These are phyloP conservation scores for Tylochromis polylepis DNA, from an alignment of 2,113 vertebrate species.

Conservation along the genomic window DNA sequence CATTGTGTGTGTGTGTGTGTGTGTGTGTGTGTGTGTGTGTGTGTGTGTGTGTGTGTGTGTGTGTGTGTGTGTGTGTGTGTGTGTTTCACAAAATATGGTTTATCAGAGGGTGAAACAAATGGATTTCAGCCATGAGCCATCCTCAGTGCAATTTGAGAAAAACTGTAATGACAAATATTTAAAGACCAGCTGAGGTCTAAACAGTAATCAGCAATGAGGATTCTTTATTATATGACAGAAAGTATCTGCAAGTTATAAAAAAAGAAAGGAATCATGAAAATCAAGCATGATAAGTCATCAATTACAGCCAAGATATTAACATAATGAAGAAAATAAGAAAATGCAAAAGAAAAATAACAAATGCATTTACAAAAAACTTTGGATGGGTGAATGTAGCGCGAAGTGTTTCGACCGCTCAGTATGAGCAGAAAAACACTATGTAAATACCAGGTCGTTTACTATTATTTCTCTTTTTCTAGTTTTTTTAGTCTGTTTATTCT, in stretches of 20 bases:
- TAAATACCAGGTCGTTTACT: not conserved
- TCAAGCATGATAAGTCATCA: not conserved
- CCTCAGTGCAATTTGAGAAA: not conserved
- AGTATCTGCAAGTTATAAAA: not conserved
- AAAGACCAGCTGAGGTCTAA: not conserved
- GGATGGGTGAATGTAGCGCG: not conserved
- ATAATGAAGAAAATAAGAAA: not conserved
- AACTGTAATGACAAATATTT: not conserved
- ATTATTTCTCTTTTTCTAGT: not conserved
- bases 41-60: no score
- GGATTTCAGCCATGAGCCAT: not conserved
- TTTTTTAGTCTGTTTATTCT: not conserved
- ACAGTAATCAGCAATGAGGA: not conserved
- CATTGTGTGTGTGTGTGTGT: no score
- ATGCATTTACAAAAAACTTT: not conserved
- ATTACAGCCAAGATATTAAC: not conserved
- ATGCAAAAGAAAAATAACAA: not conserved
- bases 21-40: no score
- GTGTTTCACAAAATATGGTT: not conserved
- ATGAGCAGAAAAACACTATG: not conserved
- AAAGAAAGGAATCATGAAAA: not conserved
- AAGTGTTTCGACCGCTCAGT: not conserved
- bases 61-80: no score
- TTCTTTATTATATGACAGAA: not conserved
- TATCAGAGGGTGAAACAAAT: not conserved